Evolutionary conservation across 2,113 vertebrate species (phyloP).

Genomic region (Tupaia chinensis): DNA sequence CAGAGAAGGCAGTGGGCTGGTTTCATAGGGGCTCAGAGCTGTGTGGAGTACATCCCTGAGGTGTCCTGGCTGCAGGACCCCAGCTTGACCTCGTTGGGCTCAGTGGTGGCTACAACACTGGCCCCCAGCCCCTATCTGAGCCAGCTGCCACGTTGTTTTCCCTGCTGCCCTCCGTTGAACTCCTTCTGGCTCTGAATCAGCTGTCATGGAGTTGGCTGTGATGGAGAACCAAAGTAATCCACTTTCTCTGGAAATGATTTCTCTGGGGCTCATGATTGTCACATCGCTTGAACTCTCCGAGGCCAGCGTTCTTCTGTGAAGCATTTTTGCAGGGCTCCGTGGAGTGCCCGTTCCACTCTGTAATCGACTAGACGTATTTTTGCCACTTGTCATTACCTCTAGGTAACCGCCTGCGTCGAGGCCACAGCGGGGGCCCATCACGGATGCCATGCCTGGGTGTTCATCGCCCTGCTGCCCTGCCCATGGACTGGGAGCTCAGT

Average conservation of each 20-base stretch:
- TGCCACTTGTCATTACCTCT: constrained; percentile 8
- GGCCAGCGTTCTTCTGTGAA: neutral
- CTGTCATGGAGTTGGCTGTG: constrained; percentile 4
- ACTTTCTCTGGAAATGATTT: constrained; percentile 18
- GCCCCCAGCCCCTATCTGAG: neutral
- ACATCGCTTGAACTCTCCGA: neutral
- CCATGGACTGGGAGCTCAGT: neutral
- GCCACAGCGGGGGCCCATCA: neutral
- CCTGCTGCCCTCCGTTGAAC: neutral
- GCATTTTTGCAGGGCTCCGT: neutral
- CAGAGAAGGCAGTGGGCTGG: neutral
- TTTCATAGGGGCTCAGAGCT: neutral
- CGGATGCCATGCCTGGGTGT: neutral
- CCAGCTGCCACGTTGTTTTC: neutral
- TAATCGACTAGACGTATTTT: neutral
- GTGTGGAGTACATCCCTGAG: neutral
- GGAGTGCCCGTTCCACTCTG: neutral
- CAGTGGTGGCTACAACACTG: fast-evolving
- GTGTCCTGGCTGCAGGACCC: neutral
- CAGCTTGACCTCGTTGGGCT: neutral
- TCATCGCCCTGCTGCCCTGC: neutral
- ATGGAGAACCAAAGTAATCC: constrained; percentile 19
- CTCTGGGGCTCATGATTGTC: neutral
- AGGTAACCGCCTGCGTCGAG: neutral
- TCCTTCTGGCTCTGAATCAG: neutral